Evolutionary conservation across 37 sponge, comb jelly and placozoan species (phyloP), one percentile per base, ranked within the genome.

Genomic region (Halichondria panicea): DNA sequence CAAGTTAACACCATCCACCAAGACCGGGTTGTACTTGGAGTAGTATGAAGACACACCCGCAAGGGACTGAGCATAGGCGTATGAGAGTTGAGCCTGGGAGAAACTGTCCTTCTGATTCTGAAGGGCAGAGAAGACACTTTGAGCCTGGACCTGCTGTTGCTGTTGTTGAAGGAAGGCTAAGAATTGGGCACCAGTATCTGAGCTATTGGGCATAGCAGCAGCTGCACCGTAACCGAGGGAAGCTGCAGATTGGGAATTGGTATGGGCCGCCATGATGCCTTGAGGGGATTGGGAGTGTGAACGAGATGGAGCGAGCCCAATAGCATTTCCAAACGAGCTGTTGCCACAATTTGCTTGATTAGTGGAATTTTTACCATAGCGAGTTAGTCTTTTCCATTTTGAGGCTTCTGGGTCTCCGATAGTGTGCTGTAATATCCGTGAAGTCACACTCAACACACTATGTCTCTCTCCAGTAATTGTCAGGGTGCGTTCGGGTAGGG

Each of bases 401-500:
- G 72, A 41, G 21, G 58, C 58, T 36, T 87, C 80, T 7, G 88
- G 87, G 33, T 91, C 92, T 27, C 78, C 66, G 1, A 33, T 55
- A 11, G 83, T 83, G 38, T 77, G 76, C 43, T 74, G 68, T 4
- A 91, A 55, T 3, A 91, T 77, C 13, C 30, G 55, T 18, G 42
- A 54, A 0, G 72, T 44, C 11, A 91, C 95, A 59, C 38, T 78
- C 39, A 82, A 28, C 18, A 88, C 81, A 30, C 68, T 48, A 4
- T 86, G 84, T 19, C 70, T 70, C 0, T 74, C 77, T 1, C 88
- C 91, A 30, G 43, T 42, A 32, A 97, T 71, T 35, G 83, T 84
- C 21, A 93, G 80, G 22, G 71, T 76, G 0, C 97, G 85, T 74
- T 97, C 97, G 3, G 88, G 88, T 0, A 93, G 62, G 5, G 48